Evolutionary conservation across 2,888 invertebrate genomes (phyloP), one percentile per base, ranked within the genome.

Genomic region (Alsophila aescularia): DNA sequence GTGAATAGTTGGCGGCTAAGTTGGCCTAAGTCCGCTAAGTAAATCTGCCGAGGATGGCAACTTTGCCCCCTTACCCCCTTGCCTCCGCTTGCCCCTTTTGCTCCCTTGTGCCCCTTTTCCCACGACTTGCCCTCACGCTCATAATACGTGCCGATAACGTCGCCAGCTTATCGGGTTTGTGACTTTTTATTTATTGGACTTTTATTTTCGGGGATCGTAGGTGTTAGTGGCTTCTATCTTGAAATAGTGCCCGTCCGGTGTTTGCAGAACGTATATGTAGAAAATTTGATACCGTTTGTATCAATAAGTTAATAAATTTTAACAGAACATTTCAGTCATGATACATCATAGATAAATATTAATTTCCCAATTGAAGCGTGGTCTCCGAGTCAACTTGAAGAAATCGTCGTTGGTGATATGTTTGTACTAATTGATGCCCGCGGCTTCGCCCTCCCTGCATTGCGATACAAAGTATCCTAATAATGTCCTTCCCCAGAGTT

Each of bases 1-100:
- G 78, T 77, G 78, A 78, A 76, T 77, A 77, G 79, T 79, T 75
- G 68, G 65, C 65, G 61, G 61, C 67, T 64, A 72, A 73, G 68
- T 74, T 66, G 67, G 48, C 50, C 70, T 72, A 73, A 79, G 77
- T 71, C 73, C 65, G 62, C 65, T 70, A 75, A 78, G 79, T 79
- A 73, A 76, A 68, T 69, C 70, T 71, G 64, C 66, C 61, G 44
- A 48, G 42, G 41, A 47, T 31, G 42, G 27, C 54, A 54, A 56
- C 45, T 51, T 50, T 56, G 45, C 50, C 47, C 47, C 53, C 45
- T n/a, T 35, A 12, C 15, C 12, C 52, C 32, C 51, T 29, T 29
- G 29, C 27, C 40, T 1, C 27, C 34, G 24, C 6, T n/a, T 13
- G 54, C 52, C 52, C 55, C 55, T 52, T 49, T n/a, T 13, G 54